These are phyloP conservation scores for Nasua narica DNA, from an alignment of 2,797 vertebrate species.

Conservation along the genomic window DNA sequence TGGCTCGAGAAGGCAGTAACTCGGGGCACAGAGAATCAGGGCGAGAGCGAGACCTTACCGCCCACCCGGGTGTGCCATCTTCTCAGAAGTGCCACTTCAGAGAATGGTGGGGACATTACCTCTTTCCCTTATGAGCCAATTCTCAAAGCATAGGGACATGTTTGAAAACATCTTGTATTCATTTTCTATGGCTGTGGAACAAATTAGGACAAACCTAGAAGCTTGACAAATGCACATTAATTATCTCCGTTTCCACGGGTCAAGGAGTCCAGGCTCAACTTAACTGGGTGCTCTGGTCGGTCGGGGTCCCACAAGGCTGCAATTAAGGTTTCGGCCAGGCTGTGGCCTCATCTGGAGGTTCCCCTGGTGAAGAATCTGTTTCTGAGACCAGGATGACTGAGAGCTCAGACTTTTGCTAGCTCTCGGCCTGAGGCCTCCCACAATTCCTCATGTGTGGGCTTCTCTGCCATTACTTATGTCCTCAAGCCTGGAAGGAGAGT, in stretches of 20 bases:
- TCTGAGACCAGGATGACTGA: fast-evolving
- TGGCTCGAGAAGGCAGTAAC: neutral
- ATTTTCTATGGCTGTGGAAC: neutral
- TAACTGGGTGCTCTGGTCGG: neutral
- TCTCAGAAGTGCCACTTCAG: neutral
- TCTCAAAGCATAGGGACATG: neutral
- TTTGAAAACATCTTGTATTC: neutral
- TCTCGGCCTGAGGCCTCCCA: neutral
- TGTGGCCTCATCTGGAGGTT: neutral
- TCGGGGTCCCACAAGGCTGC: neutral
- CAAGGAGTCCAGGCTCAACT: neutral
- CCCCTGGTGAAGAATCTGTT: neutral
- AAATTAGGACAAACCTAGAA: neutral
- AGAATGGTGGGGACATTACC: too few relatives aligned
- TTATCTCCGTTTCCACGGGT: neutral
- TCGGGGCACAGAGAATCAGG: neutral
- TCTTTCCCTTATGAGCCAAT: neutral
- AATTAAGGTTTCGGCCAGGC: neutral
- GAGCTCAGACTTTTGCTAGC: neutral
- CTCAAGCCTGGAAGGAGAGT: neutral
- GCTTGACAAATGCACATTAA: neutral
- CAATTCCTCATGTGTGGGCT: neutral
- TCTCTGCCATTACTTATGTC: neutral
- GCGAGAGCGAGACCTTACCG: neutral
- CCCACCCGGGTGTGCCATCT: neutral